Evolutionary conservation across 2,888 invertebrate species (phyloP).

Genomic region (Trisateles emortualis): DNA sequence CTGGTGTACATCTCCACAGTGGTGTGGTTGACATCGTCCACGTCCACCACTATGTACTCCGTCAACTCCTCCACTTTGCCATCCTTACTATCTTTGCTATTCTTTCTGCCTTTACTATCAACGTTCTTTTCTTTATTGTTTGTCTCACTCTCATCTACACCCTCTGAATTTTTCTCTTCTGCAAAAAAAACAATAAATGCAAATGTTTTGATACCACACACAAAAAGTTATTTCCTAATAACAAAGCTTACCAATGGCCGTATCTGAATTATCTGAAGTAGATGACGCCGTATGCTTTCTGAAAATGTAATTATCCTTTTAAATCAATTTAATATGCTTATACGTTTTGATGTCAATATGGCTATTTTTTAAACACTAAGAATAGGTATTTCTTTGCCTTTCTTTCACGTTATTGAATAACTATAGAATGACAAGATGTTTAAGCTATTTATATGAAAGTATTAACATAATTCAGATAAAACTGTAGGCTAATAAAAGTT

Average conservation of each 20-base stretch:
- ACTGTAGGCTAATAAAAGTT: too few species aligned
- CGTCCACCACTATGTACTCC: conserved; percentile 78
- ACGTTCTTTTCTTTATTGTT: not conserved
- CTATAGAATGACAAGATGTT: too few species aligned
- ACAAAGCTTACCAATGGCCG: conserved; percentile 58
- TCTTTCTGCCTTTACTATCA: not conserved
- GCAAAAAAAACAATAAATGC: not conserved
- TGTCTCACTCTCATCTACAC: not conserved
- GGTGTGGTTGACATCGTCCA: conserved; percentile 73
- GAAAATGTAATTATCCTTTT: conserved; percentile 35
- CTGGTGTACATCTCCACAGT: conserved; percentile 75
- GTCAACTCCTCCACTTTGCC: conserved; percentile 52
- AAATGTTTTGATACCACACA: not conserved
- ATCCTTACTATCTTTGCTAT: not conserved
- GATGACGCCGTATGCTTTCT: conserved; percentile 69
- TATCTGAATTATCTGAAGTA: conserved; percentile 71
- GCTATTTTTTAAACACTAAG: too few species aligned
- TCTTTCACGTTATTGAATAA: too few species aligned
- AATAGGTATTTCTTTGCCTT: too few species aligned
- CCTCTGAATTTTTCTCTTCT: conserved; percentile 13
- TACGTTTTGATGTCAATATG: too few species aligned
- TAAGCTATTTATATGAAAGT: too few species aligned
- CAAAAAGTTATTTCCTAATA: not conserved
- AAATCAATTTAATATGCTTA: not conserved
- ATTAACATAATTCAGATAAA: too few species aligned